Conservation (phyloP, 2,797 vertebrate species). For the Neosilurus mollespiculum region DNA sequence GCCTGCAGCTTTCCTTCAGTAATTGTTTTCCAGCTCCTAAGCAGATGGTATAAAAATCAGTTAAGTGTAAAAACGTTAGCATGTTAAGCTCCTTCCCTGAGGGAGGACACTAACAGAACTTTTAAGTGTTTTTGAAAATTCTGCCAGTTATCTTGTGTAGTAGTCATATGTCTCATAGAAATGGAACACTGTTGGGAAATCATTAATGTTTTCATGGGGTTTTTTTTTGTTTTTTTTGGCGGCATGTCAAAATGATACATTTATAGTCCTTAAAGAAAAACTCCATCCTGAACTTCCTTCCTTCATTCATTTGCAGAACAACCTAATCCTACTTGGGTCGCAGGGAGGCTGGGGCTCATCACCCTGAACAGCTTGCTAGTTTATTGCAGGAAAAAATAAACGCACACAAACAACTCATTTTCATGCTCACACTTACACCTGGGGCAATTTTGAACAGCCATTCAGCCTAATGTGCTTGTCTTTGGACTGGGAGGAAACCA, state of each 20-base stretch:
- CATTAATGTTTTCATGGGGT: no score
- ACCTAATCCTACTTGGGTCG: no score
- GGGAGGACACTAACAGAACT: conserved; percentile 24
- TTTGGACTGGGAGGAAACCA: no score
- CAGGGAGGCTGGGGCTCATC: no score
- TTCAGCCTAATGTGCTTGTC: no score
- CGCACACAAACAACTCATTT: no score
- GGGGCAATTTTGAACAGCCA: no score
- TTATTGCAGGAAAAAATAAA: no score
- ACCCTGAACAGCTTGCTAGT: no score
- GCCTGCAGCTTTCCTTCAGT: conserved; percentile 11
- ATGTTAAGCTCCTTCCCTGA: conserved; percentile 29
- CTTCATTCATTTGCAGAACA: no score
- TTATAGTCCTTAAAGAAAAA: conserved; percentile 1
- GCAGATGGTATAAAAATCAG: conserved; percentile 41
- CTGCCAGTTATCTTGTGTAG: not conserved
- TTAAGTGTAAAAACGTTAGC: conserved; percentile 32
- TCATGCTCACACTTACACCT: no score
- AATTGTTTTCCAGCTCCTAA: conserved; percentile 31
- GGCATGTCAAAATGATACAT: not conserved
- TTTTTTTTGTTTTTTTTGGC: not conserved
- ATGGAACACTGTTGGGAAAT: not conserved
- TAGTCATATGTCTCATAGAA: not conserved
- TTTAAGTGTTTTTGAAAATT: conserved; percentile 10
- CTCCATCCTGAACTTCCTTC: not conserved